Evolutionary conservation across 2,797 vertebrate species (phyloP).

Genomic region (Enteromius thamalakanensis): DNA sequence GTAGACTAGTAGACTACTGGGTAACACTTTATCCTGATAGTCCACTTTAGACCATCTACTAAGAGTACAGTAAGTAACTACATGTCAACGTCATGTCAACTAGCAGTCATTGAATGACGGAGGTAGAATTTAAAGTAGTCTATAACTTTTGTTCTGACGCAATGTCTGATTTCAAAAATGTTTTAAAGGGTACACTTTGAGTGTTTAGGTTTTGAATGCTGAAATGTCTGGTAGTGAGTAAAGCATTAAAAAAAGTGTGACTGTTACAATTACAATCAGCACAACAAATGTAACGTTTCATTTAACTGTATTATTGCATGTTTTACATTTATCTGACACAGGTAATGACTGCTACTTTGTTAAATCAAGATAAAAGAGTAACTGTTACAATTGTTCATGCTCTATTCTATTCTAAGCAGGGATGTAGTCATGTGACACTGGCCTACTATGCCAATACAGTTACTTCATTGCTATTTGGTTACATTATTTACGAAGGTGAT

Average conservation of each 20-base stretch:
- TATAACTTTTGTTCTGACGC: background rate
- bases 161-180: background rate
- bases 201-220: background rate
- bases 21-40: too few relatives aligned
- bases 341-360: background rate
- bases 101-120: too few relatives aligned
- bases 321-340: background rate
- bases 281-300: background rate
- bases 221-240: background rate
- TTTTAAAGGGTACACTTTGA: background rate
- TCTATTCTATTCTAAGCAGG: background rate
- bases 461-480: background rate
- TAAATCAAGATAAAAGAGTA: background rate
- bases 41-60: too few relatives aligned
- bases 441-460: background rate
- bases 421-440: constrained; percentile 11
- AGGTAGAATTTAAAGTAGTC: too few relatives aligned
- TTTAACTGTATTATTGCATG: background rate
- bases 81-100: too few relatives aligned
- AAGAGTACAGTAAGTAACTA: too few relatives aligned
- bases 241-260: too few relatives aligned
- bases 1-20: too few relatives aligned
- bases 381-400: background rate
- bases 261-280: background rate
- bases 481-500: background rate